Evolutionary conservation across 2,113 vertebrate genomes (phyloP), one percentile per base, ranked within the genome.

Genomic region (Athene cunicularia): DNA sequence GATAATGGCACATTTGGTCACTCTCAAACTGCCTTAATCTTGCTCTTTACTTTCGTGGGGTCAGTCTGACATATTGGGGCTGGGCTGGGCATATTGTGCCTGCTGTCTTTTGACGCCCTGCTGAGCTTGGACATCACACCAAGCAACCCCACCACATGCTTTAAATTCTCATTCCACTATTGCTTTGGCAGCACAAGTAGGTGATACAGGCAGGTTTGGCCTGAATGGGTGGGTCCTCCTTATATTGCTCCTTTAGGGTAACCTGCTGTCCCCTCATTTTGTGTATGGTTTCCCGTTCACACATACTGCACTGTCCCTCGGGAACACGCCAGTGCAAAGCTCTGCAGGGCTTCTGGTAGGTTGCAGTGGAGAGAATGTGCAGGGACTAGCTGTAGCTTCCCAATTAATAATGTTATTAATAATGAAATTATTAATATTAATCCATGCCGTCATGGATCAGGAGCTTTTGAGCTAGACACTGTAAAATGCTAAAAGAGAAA

Each of bases 1-100:
- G 18, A 2, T 0, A 35, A 18, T 1, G 1, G 39, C 33, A 49
- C 3, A 0, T 19, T 30, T 14, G 32, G 47, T 35, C 15, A 11
- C 37, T 90, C 60, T 55, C 3, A 1, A 6, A 10, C 8, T 11
- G 58, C 32, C 47, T 71, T 66, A 32, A 27, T 63, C 37, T 13
- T 45, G 5, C 9, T 73, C 20, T 58, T 39, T 10, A 5, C 39
- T 39, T 22, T 4, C 0, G 1, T 24, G 58, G 12, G 45, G 14
- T 59, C 71, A 50, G 2, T 49, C 35, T 49, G 72, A 84, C 33
- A 6, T 19, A 8, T 0, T 12, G 2, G 27, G 41, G 26, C 27
- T 9, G 11, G 18, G 33, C 43, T 45, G 43, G 43, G 43, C 43
- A 45, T 45, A 18, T 72, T 41, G 33, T 74, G 60, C 18, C n/a